Evolutionary conservation across 2,797 vertebrate genomes (phyloP).

Genomic region (Sebastolobus alascanus): DNA sequence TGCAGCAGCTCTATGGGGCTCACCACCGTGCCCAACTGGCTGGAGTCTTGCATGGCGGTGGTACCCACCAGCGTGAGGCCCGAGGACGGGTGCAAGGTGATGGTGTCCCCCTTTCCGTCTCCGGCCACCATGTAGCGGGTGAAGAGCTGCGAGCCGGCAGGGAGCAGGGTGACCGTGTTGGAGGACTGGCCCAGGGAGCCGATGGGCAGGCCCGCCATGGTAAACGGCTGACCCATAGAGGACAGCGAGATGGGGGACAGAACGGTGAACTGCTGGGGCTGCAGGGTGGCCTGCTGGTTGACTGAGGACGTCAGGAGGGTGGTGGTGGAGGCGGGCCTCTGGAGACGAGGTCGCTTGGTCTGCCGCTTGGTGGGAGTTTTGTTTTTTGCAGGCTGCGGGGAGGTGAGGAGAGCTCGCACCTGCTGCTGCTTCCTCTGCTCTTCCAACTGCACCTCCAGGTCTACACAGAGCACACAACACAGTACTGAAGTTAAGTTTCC

Average conservation of each 20-base stretch:
- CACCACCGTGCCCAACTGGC: slow-evolving; percentile 88
- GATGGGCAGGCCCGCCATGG: slow-evolving; percentile 72
- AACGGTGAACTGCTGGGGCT: slow-evolving; percentile 92
- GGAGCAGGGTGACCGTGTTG: slow-evolving; percentile 85
- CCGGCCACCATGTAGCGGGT: slow-evolving; percentile 89
- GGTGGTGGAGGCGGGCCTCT: slow-evolving; percentile 92
- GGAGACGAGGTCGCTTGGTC: slow-evolving; percentile 93
- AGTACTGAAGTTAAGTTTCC: neutral
- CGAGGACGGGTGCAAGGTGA: slow-evolving; percentile 92
- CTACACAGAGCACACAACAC: slow-evolving; percentile 73
- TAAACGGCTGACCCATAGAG: slow-evolving; percentile 85
- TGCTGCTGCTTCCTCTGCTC: slow-evolving; percentile 94
- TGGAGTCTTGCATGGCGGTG: slow-evolving; percentile 88
- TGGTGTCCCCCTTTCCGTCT: slow-evolving; percentile 88
- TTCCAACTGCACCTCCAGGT: slow-evolving; percentile 93
- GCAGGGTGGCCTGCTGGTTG: slow-evolving; percentile 78
- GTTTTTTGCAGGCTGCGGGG: slow-evolving; percentile 74
- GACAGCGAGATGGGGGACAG: slow-evolving; percentile 94
- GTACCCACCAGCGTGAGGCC: slow-evolving; percentile 91
- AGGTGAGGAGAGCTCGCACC: slow-evolving; percentile 85
- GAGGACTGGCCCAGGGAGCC: slow-evolving; percentile 86
- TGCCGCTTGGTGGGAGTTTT: slow-evolving; percentile 82
- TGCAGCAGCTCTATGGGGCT: slow-evolving; percentile 94
- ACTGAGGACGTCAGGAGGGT: slow-evolving; percentile 87
- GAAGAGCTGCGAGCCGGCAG: slow-evolving; percentile 91